A percentile compares a stretch with the other conserved stretches of the same genome.
phyloP scores from a whole-genome alignment of 1,140 invertebrate genomes.

The Paramacrobiotus metropolitanus region DNA sequence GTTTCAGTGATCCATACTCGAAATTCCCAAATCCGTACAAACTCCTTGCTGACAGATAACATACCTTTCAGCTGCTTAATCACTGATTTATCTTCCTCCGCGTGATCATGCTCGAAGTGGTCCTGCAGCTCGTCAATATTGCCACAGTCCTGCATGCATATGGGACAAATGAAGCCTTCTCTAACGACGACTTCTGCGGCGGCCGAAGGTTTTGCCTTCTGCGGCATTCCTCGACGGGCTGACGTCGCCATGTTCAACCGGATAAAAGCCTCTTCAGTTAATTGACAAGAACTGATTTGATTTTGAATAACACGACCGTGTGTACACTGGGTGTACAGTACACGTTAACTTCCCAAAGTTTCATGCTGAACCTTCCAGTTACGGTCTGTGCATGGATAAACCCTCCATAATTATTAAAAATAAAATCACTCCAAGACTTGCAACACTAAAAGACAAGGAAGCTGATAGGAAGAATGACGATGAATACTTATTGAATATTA shows the following conservation, averaged over 20 bases:
- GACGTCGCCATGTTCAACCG: background rate
- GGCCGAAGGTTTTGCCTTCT: background rate
- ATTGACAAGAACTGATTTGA: too few relatives aligned
- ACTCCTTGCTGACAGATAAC: background rate
- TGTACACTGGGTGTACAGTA: background rate
- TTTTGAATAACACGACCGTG: background rate
- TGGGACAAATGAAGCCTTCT: slow-evolving; percentile 78
- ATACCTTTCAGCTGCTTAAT: slow-evolving; percentile 64
- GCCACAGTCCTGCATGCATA: slow-evolving; percentile 66
- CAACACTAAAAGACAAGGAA: too few relatives aligned
- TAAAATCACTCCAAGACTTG: too few relatives aligned
- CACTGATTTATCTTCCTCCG: slow-evolving; percentile 55
- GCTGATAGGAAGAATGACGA: too few relatives aligned
- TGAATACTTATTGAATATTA: too few relatives aligned
- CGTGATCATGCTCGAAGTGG: slow-evolving; percentile 64
- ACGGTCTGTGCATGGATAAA: too few relatives aligned
- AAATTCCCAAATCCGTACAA: background rate
- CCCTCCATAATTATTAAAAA: too few relatives aligned
- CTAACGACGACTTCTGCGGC: slow-evolving; percentile 34
- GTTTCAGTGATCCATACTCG: too few relatives aligned
- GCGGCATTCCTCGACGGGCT: background rate
- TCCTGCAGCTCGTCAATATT: slow-evolving; percentile 49
- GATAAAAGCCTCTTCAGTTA: background rate
- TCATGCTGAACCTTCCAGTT: background rate
- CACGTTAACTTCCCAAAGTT: too few relatives aligned